A percentile compares a stretch with the other conserved stretches of the same genome.
Conservation (phyloP, 2,113 vertebrate genomes). For the Pungitius pungitius region DNA sequence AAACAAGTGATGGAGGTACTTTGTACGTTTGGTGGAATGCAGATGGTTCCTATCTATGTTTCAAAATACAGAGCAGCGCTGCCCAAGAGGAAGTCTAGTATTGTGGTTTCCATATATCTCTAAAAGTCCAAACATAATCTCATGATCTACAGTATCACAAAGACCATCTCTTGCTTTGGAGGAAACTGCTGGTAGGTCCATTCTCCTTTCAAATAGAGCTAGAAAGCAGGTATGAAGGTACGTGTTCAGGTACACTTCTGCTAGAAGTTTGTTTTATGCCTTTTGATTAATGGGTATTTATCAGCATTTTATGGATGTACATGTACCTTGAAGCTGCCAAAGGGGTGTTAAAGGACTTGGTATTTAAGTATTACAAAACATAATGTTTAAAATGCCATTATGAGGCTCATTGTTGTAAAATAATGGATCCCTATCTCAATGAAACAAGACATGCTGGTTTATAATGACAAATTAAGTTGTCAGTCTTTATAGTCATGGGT, state of each 20-base stretch:
- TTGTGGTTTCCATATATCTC: background rate
- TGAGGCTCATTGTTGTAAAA: slow-evolving; percentile 10
- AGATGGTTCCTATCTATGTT: background rate
- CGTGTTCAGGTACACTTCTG: slow-evolving; percentile 28
- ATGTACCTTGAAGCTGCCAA: slow-evolving; percentile 44
- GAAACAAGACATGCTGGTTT: slow-evolving; percentile 25
- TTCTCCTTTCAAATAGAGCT: slow-evolving; percentile 5
- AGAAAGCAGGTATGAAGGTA: slow-evolving; percentile 26
- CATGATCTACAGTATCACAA: no score
- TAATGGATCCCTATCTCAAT: slow-evolving; percentile 22
- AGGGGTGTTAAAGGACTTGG: slow-evolving; percentile 28
- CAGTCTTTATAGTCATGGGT: slow-evolving; percentile 1
- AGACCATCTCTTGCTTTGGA: slow-evolving; percentile 22
- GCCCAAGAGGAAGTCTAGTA: background rate
- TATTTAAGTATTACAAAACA: slow-evolving; percentile 39
- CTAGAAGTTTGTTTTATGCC: slow-evolving; percentile 31
- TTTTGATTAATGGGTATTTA: slow-evolving; percentile 42
- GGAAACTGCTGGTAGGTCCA: slow-evolving; percentile 5
- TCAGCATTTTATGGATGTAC: slow-evolving; percentile 45
- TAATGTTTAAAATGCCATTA: slow-evolving; percentile 20
- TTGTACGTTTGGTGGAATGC: background rate
- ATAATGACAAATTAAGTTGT: slow-evolving; percentile 8
- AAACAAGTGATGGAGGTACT: slow-evolving; percentile 1
- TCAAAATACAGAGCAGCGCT: background rate
- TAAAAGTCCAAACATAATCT: slow-evolving; percentile 14